Conservation (phyloP, 64 coral and sea anemone genomes). For the Stylophora pistillata region DNA sequence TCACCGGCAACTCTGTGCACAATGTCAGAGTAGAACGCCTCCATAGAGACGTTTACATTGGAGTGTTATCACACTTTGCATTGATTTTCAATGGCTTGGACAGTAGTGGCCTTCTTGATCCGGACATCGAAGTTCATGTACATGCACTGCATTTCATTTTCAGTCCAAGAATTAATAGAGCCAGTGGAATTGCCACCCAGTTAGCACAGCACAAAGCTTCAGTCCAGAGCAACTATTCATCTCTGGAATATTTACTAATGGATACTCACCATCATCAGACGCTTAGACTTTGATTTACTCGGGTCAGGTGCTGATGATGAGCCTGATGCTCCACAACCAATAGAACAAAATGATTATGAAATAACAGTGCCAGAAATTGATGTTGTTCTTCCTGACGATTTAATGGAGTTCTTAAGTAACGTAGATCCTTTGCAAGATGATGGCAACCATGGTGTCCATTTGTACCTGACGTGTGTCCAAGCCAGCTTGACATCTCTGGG, state of each 20-base stretch:
- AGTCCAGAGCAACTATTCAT: constrained; percentile 77
- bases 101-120: constrained; percentile 58
- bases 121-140: constrained; percentile 57
- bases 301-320: constrained; percentile 23
- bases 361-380: constrained; percentile 27
- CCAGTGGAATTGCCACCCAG: constrained; percentile 80
- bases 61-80: constrained; percentile 57
- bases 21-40: constrained; percentile 32
- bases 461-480: constrained; percentile 23
- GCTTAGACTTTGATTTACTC: constrained; percentile 22
- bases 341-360: constrained; percentile 29
- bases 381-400: constrained; percentile 4
- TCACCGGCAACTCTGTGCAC: constrained; percentile 51
- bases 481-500: constrained; percentile 19
- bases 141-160: constrained; percentile 66
- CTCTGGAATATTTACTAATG: constrained; percentile 77
- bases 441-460: constrained; percentile 19
- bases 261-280: constrained; percentile 42
- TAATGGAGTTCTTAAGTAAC: not conserved
- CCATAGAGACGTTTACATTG: constrained; percentile 48
- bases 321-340: not conserved
- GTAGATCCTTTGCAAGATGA: constrained; percentile 13
- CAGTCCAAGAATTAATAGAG: constrained; percentile 64
- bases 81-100: constrained; percentile 73
- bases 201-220: constrained; percentile 72